A percentile compares a stretch with the other conserved stretches of the same genome.
Conservation (phyloP, 2,888 invertebrate genomes). For the Aporophyla nigra region DNA sequence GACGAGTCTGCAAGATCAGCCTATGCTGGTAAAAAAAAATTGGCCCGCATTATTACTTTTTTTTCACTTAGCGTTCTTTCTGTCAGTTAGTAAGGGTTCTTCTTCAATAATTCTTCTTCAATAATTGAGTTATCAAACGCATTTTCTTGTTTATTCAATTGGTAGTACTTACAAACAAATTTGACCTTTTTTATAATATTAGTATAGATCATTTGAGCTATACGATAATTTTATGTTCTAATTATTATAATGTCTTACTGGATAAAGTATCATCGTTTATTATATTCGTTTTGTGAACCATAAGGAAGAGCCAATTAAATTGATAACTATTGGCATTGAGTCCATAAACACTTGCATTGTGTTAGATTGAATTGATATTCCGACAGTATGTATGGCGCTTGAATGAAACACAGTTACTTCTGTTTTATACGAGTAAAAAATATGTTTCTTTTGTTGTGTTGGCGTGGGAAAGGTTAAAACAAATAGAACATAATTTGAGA, state of each 20-base stretch:
- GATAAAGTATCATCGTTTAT: neutral
- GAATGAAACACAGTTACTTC: neutral
- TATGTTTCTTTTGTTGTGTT: neutral
- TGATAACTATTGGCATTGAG: constrained; percentile 14
- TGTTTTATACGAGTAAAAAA: neutral
- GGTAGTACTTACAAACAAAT: too few relatives aligned
- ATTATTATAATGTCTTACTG: neutral
- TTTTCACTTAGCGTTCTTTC: too few relatives aligned
- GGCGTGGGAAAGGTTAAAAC: neutral
- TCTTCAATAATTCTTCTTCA: too few relatives aligned
- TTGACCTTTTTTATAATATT: too few relatives aligned
- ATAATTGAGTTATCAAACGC: too few relatives aligned
- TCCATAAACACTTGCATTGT: constrained; percentile 12
- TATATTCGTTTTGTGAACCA: neutral
- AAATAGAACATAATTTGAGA: too few relatives aligned
- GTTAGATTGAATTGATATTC: constrained; percentile 17
- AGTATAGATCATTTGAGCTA: neutral
- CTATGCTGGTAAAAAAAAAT: too few relatives aligned
- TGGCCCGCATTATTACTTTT: too few relatives aligned
- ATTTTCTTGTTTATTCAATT: too few relatives aligned
- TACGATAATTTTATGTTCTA: too few relatives aligned
- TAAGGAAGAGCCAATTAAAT: constrained; percentile 38
- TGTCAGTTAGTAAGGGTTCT: too few relatives aligned
- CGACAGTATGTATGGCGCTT: neutral
- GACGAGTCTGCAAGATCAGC: neutral